phyloP scores from a whole-genome alignment of 1,140 invertebrate genomes.

The Battus philenor region DNA sequence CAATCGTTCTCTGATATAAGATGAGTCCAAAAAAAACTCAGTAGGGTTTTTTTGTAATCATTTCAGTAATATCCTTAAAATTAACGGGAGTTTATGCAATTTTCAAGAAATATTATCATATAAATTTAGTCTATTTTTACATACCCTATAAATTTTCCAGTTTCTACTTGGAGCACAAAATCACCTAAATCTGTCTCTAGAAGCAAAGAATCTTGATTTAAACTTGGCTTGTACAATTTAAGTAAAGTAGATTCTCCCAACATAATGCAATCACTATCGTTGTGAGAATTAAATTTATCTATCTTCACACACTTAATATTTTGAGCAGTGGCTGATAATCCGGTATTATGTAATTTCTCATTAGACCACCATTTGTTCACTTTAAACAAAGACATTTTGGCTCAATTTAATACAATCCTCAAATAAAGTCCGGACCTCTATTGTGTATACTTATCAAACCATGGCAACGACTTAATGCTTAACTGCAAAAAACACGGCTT shows the following conservation, averaged over 20 bases:
- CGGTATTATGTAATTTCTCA: conserved; percentile 36
- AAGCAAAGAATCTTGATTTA: conserved; percentile 33
- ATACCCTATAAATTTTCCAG: conserved; percentile 58
- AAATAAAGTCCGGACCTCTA: not conserved
- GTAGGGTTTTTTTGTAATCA: too few relatives aligned
- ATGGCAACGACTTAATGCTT: conserved; percentile 8
- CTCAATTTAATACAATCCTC: not conserved
- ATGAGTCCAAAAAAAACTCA: too few relatives aligned
- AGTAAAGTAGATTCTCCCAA: conserved; percentile 41
- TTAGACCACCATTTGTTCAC: conserved; percentile 64
- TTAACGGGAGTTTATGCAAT: too few relatives aligned
- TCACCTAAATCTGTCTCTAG: conserved; percentile 47
- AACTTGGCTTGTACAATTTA: conserved; percentile 53
- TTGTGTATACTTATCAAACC: conserved; percentile 1
- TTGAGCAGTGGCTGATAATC: conserved; percentile 32
- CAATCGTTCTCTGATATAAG: too few relatives aligned
- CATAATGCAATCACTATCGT: conserved; percentile 56
- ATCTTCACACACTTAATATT: conserved; percentile 49
- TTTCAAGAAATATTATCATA: too few relatives aligned
- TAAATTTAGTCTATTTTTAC: too few relatives aligned
- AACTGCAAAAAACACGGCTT: too few relatives aligned
- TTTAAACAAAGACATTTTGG: conserved; percentile 60
- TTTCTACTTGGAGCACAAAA: conserved; percentile 51
- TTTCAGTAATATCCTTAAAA: too few relatives aligned
- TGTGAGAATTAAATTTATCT: conserved; percentile 56